Conservation (phyloP, 2,888 invertebrate genomes). For the Iphiclides podalirius region DNA sequence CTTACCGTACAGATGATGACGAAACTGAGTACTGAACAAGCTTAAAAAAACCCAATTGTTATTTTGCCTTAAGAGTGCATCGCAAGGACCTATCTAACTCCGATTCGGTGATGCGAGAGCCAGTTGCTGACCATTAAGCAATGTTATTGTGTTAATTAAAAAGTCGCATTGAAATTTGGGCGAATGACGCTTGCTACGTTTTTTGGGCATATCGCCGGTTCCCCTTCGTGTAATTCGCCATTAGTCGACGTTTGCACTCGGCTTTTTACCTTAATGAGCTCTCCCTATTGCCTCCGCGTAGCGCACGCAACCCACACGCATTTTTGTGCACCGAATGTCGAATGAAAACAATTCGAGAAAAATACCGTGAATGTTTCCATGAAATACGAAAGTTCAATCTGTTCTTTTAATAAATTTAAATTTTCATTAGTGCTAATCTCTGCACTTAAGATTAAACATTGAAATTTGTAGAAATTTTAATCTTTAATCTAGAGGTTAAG, state of each 20-base stretch:
- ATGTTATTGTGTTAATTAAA: slow-evolving; percentile 19
- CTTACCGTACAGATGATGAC: too few relatives aligned
- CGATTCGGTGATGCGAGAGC: too few relatives aligned
- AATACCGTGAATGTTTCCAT: slow-evolving; percentile 3
- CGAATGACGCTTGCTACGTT: slow-evolving; percentile 25
- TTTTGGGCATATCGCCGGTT: slow-evolving; percentile 43
- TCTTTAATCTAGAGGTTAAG: too few relatives aligned
- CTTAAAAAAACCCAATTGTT: too few relatives aligned
- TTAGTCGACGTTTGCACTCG: slow-evolving; percentile 78
- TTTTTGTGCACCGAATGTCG: slow-evolving; percentile 63
- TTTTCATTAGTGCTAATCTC: too few relatives aligned
- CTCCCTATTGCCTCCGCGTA: slow-evolving; percentile 58
- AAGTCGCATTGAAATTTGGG: slow-evolving; percentile 27
- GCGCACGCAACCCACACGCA: slow-evolving; percentile 69
- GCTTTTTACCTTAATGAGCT: slow-evolving; percentile 80
- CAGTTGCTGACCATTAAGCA: neutral
- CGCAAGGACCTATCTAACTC: too few relatives aligned
- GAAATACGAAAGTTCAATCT: neutral
- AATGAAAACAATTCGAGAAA: slow-evolving; percentile 22
- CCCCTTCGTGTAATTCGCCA: slow-evolving; percentile 80
- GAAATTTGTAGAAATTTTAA: too few relatives aligned
- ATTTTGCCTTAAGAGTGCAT: too few relatives aligned
- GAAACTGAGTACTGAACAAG: too few relatives aligned
- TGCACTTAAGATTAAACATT: too few relatives aligned
- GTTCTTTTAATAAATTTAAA: too few relatives aligned